Evolutionary conservation across 2,113 vertebrate genomes (phyloP).

Genomic region (Pollimyrus isidori): DNA sequence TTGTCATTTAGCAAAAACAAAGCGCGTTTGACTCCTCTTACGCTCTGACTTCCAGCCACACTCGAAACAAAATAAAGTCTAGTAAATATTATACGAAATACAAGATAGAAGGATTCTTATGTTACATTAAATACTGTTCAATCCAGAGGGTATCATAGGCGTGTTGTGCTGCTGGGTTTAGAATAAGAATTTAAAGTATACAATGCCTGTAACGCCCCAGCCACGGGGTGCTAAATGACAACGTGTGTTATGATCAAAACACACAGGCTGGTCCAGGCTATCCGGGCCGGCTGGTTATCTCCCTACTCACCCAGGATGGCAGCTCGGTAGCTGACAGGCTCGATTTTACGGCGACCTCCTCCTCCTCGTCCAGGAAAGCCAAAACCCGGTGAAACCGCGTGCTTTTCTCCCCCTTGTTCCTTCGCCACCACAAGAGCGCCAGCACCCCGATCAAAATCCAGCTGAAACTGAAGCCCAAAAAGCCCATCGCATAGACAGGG

Average conservation of each 20-base stretch:
- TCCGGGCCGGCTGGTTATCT: background rate
- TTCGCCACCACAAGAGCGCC: constrained; percentile 76
- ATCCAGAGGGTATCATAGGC: background rate
- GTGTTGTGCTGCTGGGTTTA: background rate
- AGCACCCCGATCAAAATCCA: constrained; percentile 84
- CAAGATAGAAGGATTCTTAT: background rate
- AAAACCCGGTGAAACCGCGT: constrained; percentile 68
- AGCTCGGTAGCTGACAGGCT: constrained; percentile 70
- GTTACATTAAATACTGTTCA: background rate
- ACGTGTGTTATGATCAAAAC: background rate
- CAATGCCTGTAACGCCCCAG: background rate
- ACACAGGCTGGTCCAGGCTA: background rate
- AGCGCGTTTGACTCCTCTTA: background rate
- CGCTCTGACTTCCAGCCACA: background rate
- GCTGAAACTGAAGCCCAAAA: constrained; percentile 88
- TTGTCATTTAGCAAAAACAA: background rate
- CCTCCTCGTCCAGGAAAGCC: constrained; percentile 79
- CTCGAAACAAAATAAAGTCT: background rate
- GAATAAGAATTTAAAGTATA: background rate
- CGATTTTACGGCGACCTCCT: constrained; percentile 68
- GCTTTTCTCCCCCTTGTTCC: constrained; percentile 62
- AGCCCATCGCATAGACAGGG: constrained; percentile 86
- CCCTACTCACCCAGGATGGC: constrained; percentile 80
- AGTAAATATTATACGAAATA: background rate
- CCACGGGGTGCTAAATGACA: background rate